Base-by-base conservation (phyloP, 37 sponge, comb jelly and placozoan genomes). In the Haliclona indistincta region DNA sequence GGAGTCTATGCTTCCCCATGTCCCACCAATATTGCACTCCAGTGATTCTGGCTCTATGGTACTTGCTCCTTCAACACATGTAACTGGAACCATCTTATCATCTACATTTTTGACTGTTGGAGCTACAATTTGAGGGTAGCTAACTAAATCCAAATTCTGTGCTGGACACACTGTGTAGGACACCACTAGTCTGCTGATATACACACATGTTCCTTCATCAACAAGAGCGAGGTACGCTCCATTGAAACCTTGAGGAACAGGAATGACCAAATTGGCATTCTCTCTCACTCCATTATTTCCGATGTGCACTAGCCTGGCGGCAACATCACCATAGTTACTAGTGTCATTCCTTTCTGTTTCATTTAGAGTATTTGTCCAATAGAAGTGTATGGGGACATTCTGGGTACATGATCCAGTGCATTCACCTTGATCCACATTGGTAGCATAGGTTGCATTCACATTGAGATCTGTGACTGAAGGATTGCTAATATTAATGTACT, bases 161-260 rank as follows among this genome's bases (percentile, higher is more conserved):
- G 33, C 32, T 23, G 71, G 77, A 65, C 86, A 85, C 29, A 78
- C 72, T 64, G 71, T 38, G 52, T 85, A 85, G 49, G 66, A 85
- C 32, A 85, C 74, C 30, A 73, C n/a, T 23, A 85, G 34, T 35
- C 74, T 65, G 43, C 30, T 2, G 35, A 85, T 49, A 20, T 37
- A 17, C 17, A 70, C 32, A 65, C 86, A 85, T 7, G 86, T 38
- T 58, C 71, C 76, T 54, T 22, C 28, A 30, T 78, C 79, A 39
- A 6, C 10, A 11, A 79, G 34, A 23, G 74, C 73, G 26, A 85
- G 22, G 36, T 78, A 85, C 38, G 78, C n/a, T 25, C 78, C 78
- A 13, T n/a, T n/a, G n/a, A n/a, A n/a, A n/a, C n/a, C n/a, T n/a
- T n/a, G n/a, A n/a, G n/a, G n/a, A n/a, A n/a, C n/a, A n/a, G n/a